A percentile compares a stretch with the other conserved stretches of the same genome.
These are phyloP conservation scores for Gobiocypris rarus DNA, from an alignment of 2,113 vertebrate genomes.

Conservation along the genomic window DNA sequence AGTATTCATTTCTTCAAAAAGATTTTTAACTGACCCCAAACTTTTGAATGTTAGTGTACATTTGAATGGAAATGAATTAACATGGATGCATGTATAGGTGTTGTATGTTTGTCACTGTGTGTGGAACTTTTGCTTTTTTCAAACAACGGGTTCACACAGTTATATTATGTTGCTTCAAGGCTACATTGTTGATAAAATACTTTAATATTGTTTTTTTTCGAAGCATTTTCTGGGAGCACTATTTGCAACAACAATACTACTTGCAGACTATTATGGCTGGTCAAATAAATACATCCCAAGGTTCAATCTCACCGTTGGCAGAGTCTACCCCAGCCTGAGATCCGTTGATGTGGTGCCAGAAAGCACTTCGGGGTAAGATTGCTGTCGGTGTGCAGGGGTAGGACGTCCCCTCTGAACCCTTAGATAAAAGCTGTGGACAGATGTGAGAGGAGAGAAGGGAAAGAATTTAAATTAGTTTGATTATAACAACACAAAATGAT, in stretches of 20 bases:
- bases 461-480: not conserved
- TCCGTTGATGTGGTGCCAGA: constrained; percentile 96
- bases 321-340: constrained; percentile 82
- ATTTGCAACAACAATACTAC: not conserved
- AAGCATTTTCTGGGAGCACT: not conserved
- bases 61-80: not conserved
- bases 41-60: not conserved
- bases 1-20: not conserved
- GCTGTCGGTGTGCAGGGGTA: constrained; percentile 91
- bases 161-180: not conserved
- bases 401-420: constrained; percentile 84
- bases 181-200: not conserved
- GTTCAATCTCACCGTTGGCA: constrained; percentile 77
- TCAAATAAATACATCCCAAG: not conserved
- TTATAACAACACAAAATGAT: not conserved
- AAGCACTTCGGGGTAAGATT: constrained; percentile 93
- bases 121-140: not conserved
- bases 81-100: not conserved
- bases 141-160: not conserved
- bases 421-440: constrained; percentile 81
- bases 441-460: not conserved
- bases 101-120: not conserved
- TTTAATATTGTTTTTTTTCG: not conserved
- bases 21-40: not conserved
- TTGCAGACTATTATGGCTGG: not conserved